A percentile compares a stretch with the other conserved stretches of the same genome.
Conservation (phyloP, 2,113 vertebrate species). For the Poeciliopsis retropinna region DNA sequence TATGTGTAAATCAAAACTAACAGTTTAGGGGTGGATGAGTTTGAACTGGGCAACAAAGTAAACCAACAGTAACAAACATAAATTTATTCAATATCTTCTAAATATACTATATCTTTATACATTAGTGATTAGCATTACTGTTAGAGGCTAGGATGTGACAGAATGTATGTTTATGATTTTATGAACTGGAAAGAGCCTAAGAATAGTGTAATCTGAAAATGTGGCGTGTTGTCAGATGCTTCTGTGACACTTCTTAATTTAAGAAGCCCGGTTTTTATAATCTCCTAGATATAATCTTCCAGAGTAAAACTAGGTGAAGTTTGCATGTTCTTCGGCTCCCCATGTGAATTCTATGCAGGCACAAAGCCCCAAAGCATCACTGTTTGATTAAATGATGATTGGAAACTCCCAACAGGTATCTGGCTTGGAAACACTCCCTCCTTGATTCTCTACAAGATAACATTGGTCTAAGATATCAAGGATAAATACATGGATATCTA, state of each 20-base stretch:
- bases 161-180: too few species aligned
- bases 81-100: too few species aligned
- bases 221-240: too few species aligned
- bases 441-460: not conserved
- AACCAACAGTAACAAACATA: not conserved
- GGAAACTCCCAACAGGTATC: not conserved
- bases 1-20: too few species aligned
- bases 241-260: too few species aligned
- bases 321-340: not conserved
- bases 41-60: not conserved
- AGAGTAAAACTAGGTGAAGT: not conserved
- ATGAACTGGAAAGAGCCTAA: too few species aligned
- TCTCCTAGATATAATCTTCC: not conserved
- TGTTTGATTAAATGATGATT: slow-evolving; percentile 1
- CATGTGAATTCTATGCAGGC: not conserved
- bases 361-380: not conserved
- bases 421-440: not conserved
- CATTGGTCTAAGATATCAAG: not conserved
- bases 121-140: too few species aligned
- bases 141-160: too few species aligned
- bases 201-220: too few species aligned
- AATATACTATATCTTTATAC: too few species aligned
- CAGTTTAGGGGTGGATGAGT: not conserved
- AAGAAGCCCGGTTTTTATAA: not conserved
- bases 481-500: not conserved